Evolutionary conservation across 2,888 invertebrate species (phyloP).

Genomic region (Cheilosia grossa): DNA sequence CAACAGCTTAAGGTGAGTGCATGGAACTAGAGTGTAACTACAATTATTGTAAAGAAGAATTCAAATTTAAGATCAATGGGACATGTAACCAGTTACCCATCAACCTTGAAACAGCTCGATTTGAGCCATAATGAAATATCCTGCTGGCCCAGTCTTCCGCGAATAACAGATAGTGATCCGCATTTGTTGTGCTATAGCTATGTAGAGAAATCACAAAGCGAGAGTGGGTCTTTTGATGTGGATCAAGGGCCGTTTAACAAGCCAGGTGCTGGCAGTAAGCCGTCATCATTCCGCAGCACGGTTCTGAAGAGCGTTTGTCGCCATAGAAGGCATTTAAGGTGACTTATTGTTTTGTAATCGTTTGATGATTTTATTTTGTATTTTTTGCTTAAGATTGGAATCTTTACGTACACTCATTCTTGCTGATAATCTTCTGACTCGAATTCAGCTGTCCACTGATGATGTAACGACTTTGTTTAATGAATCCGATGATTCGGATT

Average conservation of each 20-base stretch:
- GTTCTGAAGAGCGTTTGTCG: conserved; percentile 92
- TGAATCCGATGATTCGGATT: conserved; percentile 86
- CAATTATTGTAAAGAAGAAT: background rate
- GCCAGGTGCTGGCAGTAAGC: conserved; percentile 79
- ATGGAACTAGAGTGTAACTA: background rate
- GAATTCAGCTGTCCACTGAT: conserved; percentile 91
- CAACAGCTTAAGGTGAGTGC: conserved; percentile 87
- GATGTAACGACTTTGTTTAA: conserved; percentile 88
- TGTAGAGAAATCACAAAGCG: conserved; percentile 76
- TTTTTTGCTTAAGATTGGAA: conserved; percentile 77
- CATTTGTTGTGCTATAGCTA: conserved; percentile 89
- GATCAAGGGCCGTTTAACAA: conserved; percentile 78
- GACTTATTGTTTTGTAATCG: conserved; percentile 82
- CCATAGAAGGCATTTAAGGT: conserved; percentile 91
- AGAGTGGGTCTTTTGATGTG: conserved; percentile 69
- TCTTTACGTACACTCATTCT: conserved; percentile 85
- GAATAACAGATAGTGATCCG: conserved; percentile 86
- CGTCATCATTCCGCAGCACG: conserved; percentile 87
- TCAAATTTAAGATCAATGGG: conserved; percentile 87
- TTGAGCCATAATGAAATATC: conserved; percentile 95
- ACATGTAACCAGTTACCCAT: conserved; percentile 94
- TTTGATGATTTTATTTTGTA: background rate
- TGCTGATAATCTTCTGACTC: conserved; percentile 92
- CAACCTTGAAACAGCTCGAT: conserved; percentile 94
- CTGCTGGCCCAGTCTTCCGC: conserved; percentile 94